A percentile compares a stretch with the other conserved stretches of the same genome.
These are phyloP conservation scores for Semotilus atromaculatus DNA, from an alignment of 2,797 vertebrate genomes.

Conservation along the genomic window DNA sequence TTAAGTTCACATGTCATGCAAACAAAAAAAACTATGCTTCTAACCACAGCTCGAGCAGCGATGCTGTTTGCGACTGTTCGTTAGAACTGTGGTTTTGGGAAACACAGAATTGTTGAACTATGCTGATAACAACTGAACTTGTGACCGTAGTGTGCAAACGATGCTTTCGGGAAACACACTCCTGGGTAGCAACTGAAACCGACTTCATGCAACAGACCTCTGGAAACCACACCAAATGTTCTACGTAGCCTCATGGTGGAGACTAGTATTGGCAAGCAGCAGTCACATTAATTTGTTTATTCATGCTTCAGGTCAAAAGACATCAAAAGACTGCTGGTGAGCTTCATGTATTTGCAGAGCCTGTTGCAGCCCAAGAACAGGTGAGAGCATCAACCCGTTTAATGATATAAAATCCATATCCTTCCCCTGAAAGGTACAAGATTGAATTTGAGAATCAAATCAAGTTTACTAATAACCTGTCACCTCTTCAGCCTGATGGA, in stretches of 20 bases:
- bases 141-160: no score
- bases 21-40: no score
- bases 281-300: background rate
- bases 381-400: conserved; percentile 66
- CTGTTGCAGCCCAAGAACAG: conserved; percentile 96
- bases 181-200: background rate
- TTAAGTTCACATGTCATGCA: no score
- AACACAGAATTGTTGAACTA: no score
- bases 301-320: conserved; percentile 86
- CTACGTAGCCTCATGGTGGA: background rate
- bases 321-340: conserved; percentile 94
- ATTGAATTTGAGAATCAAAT: background rate
- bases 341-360: conserved; percentile 97
- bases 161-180: no score
- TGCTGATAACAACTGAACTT: no score
- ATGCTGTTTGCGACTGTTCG: no score
- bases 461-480: background rate
- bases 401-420: background rate
- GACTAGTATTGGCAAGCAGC: background rate
- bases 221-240: no score
- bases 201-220: background rate
- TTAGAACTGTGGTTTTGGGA: no score
- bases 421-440: background rate
- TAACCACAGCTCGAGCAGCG: no score
- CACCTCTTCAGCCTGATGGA: conserved; percentile 84